These are phyloP conservation scores for Pitangus sulphuratus DNA, from an alignment of 2,797 vertebrate genomes.

Conservation along the genomic window DNA sequence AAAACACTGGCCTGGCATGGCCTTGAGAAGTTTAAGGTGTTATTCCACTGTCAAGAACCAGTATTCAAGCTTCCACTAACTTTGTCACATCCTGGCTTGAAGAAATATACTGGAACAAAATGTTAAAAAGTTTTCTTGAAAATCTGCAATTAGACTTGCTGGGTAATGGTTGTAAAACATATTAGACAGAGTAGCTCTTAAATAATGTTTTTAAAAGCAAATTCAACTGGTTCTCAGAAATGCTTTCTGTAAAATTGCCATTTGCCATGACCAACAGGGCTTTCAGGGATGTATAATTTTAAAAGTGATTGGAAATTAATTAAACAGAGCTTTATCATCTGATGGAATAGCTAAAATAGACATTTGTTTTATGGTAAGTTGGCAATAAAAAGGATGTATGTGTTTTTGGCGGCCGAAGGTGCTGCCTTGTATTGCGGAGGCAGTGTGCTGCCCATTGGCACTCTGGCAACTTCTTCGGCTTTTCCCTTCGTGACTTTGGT, in stretches of 20 bases:
- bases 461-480: background rate
- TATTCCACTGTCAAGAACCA: background rate
- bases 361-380: background rate
- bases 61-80: background rate
- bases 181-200: background rate
- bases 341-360: background rate
- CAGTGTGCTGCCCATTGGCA: too few species aligned
- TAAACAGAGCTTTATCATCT: background rate
- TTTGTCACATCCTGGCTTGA: background rate
- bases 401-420: background rate
- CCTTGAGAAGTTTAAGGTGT: background rate
- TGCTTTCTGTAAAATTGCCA: background rate
- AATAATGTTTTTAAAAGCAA: background rate
- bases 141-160: background rate
- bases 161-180: background rate
- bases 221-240: slow-evolving; percentile 8
- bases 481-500: background rate
- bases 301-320: background rate
- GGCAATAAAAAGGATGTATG: background rate
- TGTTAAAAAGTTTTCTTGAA: background rate
- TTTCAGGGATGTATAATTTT: background rate
- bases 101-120: background rate
- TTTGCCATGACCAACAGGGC: background rate
- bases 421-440: accelerated
- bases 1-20: background rate